Evolutionary conservation across 1,140 invertebrate genomes (phyloP), one percentile per base, ranked within the genome.

Genomic region (Callitettix versicolor): DNA sequence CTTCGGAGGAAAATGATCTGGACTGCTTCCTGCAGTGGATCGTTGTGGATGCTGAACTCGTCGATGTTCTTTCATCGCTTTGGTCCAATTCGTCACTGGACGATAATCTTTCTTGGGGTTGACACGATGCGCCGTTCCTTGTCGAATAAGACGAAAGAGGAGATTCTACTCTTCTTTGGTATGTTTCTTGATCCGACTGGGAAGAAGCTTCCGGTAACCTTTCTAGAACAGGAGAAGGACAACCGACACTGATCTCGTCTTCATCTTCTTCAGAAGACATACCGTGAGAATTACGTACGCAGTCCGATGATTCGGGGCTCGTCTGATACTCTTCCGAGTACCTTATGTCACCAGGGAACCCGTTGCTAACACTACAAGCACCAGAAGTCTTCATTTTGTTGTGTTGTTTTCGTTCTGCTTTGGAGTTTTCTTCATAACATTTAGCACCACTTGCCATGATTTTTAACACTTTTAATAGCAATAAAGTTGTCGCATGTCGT

Each of bases 211-310:
- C 48, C 15, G 24, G 12, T 20, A 46, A 20, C 22, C 48, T 51
- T 9, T 51, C 26, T 75, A 76, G 65, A 14, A 79, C 56, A 1
- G 83, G 83, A 58, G 80, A 83, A 18, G 82, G 83, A 60, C 82
- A 84, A 2, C 83, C 82, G 3, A 85, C 83, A 63, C 81, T 84
- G 57, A 85, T 85, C 68, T 84, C 82, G 64, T 77, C 79, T 60
- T 76, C 79, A 11, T 49, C 47, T 24, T 55, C 53, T 47, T 55
- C 53, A 15, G n/a, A 43, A 5, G 9, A 21, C 14, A 20, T 36
- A 9, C 20, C 21, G 18, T 15, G 11, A 1, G 20, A 33, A n/a
- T 15, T 34, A 20, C 54, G 21, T 34, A 21, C 33, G 3, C 48
- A 17, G 11, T 51, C 48, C 20, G 48, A 38, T 11, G 48, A 51